Conservation (phyloP, 2,797 vertebrate species). For the Pteronotus mesoamericanus region DNA sequence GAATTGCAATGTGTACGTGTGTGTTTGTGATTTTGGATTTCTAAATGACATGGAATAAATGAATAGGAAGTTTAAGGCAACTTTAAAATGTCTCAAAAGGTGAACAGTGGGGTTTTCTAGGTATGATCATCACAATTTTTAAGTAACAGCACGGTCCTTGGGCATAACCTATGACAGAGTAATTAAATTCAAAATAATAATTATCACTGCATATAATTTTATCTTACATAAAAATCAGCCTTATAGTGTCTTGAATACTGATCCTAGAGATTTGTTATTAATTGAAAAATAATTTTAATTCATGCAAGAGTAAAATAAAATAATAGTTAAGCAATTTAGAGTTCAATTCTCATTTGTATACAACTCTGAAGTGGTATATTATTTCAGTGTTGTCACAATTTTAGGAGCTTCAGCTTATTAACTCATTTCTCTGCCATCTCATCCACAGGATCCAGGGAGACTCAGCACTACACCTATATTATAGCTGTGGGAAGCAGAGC, state of each 20-base stretch:
- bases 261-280: background rate
- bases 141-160: background rate
- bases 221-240: background rate
- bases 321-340: background rate
- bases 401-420: background rate
- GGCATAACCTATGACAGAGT: background rate
- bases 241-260: background rate
- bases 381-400: background rate
- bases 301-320: background rate
- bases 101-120: background rate
- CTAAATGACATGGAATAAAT: background rate
- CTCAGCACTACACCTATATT: accelerated
- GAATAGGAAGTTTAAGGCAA: background rate
- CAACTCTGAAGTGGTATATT: no score
- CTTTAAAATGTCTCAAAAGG: background rate
- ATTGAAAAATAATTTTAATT: background rate
- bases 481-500: background rate
- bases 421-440: background rate
- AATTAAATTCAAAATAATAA: background rate
- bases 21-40: background rate
- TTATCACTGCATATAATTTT: background rate
- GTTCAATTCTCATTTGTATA: background rate
- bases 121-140: background rate
- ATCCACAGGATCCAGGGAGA: accelerated
- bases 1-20: background rate